A percentile compares a stretch with the other conserved stretches of the same genome.
Conservation (phyloP, 2,888 invertebrate species). For the Ophraella communa region DNA sequence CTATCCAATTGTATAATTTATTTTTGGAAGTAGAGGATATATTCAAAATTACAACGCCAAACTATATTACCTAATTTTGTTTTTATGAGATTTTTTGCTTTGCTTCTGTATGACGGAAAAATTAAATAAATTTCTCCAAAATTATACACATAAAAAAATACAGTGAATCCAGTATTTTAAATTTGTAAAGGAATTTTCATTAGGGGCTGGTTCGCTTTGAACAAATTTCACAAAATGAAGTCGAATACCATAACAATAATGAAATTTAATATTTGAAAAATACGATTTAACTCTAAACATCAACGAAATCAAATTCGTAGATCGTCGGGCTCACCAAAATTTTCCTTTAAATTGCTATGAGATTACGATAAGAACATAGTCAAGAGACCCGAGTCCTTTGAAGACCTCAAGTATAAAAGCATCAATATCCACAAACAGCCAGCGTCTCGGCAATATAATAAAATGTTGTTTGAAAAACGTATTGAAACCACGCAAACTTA, state of each 20-base stretch:
- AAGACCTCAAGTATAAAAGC: conserved; percentile 18
- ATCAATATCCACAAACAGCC: conserved; percentile 20
- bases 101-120: no score
- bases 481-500: conserved; percentile 22
- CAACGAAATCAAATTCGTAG: background rate
- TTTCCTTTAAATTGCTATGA: conserved; percentile 12
- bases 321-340: conserved; percentile 2
- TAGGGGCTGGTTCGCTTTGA: no score
- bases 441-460: conserved; percentile 21
- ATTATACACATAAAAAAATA: no score
- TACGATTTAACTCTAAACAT: background rate
- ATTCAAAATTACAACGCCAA: no score
- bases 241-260: background rate
- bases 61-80: no score
- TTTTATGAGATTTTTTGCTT: no score
- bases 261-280: no score
- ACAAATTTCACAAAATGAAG: background rate
- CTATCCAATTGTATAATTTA: no score
- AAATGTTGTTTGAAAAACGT: conserved; percentile 22
- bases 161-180: no score
- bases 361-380: conserved; percentile 22
- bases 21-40: no score
- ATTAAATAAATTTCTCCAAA: no score
- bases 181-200: no score
- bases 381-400: conserved; percentile 14